Conservation (phyloP, 2,888 invertebrate genomes). For the Cryptocheilus praepositus region DNA sequence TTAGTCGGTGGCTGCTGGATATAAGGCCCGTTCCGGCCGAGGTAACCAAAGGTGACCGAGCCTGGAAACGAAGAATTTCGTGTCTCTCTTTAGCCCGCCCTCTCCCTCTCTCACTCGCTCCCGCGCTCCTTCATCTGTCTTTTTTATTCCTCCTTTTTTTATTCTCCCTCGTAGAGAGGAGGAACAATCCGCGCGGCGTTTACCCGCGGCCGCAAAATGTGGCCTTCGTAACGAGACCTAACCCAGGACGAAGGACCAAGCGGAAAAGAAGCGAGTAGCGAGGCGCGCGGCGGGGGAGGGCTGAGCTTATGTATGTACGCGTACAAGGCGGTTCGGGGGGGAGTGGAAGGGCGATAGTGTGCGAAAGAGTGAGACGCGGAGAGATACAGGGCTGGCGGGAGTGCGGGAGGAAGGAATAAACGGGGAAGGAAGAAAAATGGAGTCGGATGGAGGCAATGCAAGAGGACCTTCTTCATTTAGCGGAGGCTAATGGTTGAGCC, state of each 20-base stretch:
- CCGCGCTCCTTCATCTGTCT: conserved; percentile 1
- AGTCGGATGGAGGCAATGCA: conserved; percentile 28
- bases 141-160: conserved; percentile 13
- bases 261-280: conserved; percentile 5
- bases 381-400: conserved; percentile 1
- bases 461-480: conserved; percentile 53
- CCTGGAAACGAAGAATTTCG: conserved; percentile 32
- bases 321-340: conserved; percentile 11
- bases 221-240: conserved; percentile 9
- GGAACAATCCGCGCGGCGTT: conserved; percentile 23
- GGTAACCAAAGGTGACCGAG: conserved; percentile 49
- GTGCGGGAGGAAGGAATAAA: conserved; percentile 14
- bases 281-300: conserved; percentile 5
- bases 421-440: conserved; percentile 23
- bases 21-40: conserved; percentile 48
- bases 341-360: conserved; percentile 2
- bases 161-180: conserved; percentile 8
- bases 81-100: conserved; percentile 1
- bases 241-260: conserved; percentile 22
- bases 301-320: conserved; percentile 2
- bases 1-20: conserved; percentile 61
- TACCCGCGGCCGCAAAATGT: conserved; percentile 25
- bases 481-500: conserved; percentile 57
- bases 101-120: conserved; percentile 1
- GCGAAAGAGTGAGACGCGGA: conserved; percentile 3